Evolutionary conservation across 2,113 vertebrate species (phyloP), one percentile per base, ranked within the genome.

Genomic region (Pelobates fuscus): DNA sequence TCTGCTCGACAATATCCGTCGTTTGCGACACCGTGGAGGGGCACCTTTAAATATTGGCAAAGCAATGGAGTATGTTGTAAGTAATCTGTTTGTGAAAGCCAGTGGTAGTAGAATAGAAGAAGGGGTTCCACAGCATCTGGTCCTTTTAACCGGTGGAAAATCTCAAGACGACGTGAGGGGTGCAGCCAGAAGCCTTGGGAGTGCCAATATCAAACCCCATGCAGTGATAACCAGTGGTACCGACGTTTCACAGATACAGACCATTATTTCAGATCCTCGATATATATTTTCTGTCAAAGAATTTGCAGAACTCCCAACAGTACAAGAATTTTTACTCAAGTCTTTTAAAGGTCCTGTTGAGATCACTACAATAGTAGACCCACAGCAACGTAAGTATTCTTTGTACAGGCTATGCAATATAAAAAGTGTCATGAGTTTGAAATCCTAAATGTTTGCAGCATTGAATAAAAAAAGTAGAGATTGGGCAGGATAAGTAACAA

Each of bases 111-210:
- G 97, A 41, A 88, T 84, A 54, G 74, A 89, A 75, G 94, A 95
- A 0, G 92, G 87, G 18, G 90, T 97, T 23, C 96, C 96, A 29
- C 96, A 98, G 78, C 92, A 98, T 79, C 89, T 98, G 21, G 90
- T 99, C 0, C 87, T 98, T 62, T 88, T 99, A 54, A 95, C 97
- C 0, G 95, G 95, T 57, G 95, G 91, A 67, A 87, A 78, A 2
- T 97, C 97, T 2, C 80, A 92, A 49, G 92, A 94, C 8, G 95
- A 96, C 0, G 86, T 96, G 3, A 83, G 85, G 37, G 37, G 80
- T 8, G 88, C 87, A 67, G 89, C 95, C 7, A 85, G 78, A 0
- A 41, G 90, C 77, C 88, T 99, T 5, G 87, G 88, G 15, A 70
- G 77, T 11, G 70, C 85, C 0, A 81, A 74, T 2, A 91, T 99